Evolutionary conservation across 64 coral and sea anemone species (phyloP).

Genomic region (Montipora capricornis): DNA sequence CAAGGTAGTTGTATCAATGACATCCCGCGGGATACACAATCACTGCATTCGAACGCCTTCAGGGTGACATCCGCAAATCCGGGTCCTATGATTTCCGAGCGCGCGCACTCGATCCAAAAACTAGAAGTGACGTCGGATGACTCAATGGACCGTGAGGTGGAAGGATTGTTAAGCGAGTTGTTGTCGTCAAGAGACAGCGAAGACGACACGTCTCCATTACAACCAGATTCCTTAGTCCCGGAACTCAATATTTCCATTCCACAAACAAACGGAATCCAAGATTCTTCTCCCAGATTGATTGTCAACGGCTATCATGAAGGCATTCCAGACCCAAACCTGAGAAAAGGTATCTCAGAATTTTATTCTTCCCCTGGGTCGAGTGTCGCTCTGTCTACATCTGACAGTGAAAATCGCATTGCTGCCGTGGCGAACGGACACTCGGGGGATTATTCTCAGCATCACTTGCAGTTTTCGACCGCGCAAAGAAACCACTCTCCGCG

Average conservation of each 20-base stretch:
- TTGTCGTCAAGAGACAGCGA: not conserved
- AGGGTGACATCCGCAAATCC: not conserved
- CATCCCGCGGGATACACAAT: not conserved
- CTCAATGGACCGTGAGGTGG: conserved; percentile 85
- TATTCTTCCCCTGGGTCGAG: not conserved
- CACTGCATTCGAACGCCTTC: not conserved
- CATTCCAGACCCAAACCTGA: not conserved
- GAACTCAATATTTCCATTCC: not conserved
- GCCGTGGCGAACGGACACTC: not conserved
- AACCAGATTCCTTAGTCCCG: not conserved
- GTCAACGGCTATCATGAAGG: conserved; percentile 2
- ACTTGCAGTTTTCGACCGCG: not conserved
- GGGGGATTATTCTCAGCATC: not conserved
- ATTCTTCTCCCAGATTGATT: not conserved
- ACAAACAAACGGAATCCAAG: not conserved
- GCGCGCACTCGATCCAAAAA: not conserved
- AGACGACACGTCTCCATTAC: not conserved
- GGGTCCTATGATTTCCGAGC: conserved; percentile 30
- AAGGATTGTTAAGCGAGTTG: conserved; percentile 69
- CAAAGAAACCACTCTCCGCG: not conserved
- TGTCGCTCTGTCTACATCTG: not conserved
- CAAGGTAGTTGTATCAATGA: not conserved
- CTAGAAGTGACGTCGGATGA: conserved; percentile 78
- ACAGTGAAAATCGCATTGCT: not conserved
- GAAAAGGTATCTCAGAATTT: not conserved